These are phyloP conservation scores for Matsumyia berberina DNA, from an alignment of 2,888 invertebrate species.

Conservation along the genomic window DNA sequence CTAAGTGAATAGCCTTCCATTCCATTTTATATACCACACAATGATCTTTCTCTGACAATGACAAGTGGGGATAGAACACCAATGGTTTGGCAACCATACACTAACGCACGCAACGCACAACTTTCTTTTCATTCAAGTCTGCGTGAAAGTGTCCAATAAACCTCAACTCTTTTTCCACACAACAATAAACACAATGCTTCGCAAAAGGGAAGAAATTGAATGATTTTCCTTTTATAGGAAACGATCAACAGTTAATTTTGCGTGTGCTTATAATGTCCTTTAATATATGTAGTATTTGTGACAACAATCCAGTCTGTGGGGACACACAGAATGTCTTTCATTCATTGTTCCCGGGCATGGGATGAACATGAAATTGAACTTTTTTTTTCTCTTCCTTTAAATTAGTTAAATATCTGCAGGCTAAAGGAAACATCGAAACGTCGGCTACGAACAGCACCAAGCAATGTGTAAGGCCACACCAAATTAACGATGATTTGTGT, in stretches of 20 bases:
- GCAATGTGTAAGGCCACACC: constrained; percentile 55
- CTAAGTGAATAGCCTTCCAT: too few species aligned
- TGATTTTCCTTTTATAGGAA: constrained; percentile 11
- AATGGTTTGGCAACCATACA: constrained; percentile 4
- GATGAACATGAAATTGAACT: constrained; percentile 27
- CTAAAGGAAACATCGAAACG: constrained; percentile 50
- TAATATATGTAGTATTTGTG: constrained; percentile 51
- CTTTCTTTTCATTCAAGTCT: neutral
- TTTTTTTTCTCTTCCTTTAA: constrained; percentile 41
- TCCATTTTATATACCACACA: too few species aligned
- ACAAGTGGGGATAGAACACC: too few species aligned
- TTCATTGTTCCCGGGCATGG: constrained; percentile 20
- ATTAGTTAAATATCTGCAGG: constrained; percentile 53
- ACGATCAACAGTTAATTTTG: constrained; percentile 47
- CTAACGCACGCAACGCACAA: neutral
- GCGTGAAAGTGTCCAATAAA: constrained; percentile 54
- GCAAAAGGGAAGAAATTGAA: constrained; percentile 25
- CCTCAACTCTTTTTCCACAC: constrained; percentile 13
- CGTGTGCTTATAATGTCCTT: constrained; percentile 19
- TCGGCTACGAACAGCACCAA: constrained; percentile 25
- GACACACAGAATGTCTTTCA: constrained; percentile 33
- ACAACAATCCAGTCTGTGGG: constrained; percentile 9
- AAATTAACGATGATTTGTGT: constrained; percentile 64
- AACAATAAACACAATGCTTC: constrained; percentile 11
- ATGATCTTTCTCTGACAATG: too few species aligned